phyloP scores from a whole-genome alignment of 2,797 vertebrate species.

The Bufotes viridis region DNA sequence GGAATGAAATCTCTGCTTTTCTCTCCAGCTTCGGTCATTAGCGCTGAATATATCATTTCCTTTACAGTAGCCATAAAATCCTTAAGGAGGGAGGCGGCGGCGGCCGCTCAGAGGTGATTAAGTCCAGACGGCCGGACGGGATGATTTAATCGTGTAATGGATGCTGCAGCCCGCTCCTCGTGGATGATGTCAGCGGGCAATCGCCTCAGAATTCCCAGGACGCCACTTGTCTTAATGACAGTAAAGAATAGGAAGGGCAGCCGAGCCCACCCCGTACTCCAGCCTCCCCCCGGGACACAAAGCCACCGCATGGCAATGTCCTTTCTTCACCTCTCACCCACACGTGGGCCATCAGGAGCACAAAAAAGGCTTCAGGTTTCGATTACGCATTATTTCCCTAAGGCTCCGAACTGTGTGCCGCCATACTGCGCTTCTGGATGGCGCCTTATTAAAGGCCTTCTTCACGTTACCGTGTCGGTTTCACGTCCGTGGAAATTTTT shows the following conservation, averaged over 20 bases:
- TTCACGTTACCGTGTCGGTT: too few relatives aligned
- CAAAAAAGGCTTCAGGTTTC: too few relatives aligned
- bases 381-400: neutral
- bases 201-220: slow-evolving; percentile 34
- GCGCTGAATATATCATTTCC: neutral
- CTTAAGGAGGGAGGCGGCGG: neutral
- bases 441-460: too few relatives aligned
- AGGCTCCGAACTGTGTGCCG: neutral
- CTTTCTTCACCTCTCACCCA: neutral
- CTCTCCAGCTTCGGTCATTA: neutral
- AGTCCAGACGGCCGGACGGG: slow-evolving; percentile 28
- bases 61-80: neutral
- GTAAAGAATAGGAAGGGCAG: slow-evolving; percentile 22
- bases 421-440: neutral
- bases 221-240: slow-evolving; percentile 54
- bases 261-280: neutral
- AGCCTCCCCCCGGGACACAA: neutral
- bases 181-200: slow-evolving; percentile 23
- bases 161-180: slow-evolving; percentile 31
- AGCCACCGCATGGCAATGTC: neutral
- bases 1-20: neutral
- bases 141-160: slow-evolving; percentile 60
- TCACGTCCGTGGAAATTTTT: too few relatives aligned
- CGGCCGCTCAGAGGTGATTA: slow-evolving; percentile 26
- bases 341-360: neutral